phyloP scores from a whole-genome alignment of 2,797 vertebrate species.

The Apogon talboti region DNA sequence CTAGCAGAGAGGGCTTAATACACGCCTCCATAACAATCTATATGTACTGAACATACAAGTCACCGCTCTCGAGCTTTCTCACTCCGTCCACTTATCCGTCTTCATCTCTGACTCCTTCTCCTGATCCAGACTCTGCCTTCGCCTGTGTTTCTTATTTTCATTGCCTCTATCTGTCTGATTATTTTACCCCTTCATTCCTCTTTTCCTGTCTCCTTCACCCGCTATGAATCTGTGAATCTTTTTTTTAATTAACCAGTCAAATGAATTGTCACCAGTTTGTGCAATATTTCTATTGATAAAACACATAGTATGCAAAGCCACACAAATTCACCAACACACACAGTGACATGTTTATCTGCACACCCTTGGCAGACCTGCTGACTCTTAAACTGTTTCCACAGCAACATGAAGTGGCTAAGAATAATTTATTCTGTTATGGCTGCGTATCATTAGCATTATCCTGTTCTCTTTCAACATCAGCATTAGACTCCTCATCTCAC shows the following conservation, averaged over 20 bases:
- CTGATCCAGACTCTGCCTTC: constrained; percentile 11
- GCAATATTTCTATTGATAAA: constrained; percentile 67
- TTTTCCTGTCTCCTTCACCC: constrained; percentile 57
- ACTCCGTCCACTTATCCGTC: constrained; percentile 3
- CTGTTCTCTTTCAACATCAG: constrained; percentile 57
- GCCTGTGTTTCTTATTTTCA: constrained; percentile 7
- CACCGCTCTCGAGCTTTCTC: constrained; percentile 28
- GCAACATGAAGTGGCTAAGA: constrained; percentile 83
- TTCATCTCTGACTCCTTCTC: constrained; percentile 18
- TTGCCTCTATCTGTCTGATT: constrained; percentile 37
- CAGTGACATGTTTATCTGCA: constrained; percentile 73
- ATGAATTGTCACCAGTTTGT: constrained; percentile 40
- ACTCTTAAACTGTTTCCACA: constrained; percentile 87
- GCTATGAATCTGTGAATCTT: constrained; percentile 61
- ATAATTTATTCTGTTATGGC: constrained; percentile 81
- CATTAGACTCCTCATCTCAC: constrained; percentile 36
- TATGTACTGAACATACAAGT: constrained; percentile 51
- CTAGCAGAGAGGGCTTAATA: constrained; percentile 72
- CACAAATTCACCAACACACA: constrained; percentile 34
- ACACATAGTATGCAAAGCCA: constrained; percentile 50
- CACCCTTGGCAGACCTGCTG: constrained; percentile 75
- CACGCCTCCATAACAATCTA: constrained; percentile 65
- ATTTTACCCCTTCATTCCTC: constrained; percentile 37
- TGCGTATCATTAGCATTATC: constrained; percentile 73
- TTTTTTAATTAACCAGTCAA: constrained; percentile 70